phyloP scores from a whole-genome alignment of 1,140 invertebrate genomes.

The Philopotamus ludificatus region DNA sequence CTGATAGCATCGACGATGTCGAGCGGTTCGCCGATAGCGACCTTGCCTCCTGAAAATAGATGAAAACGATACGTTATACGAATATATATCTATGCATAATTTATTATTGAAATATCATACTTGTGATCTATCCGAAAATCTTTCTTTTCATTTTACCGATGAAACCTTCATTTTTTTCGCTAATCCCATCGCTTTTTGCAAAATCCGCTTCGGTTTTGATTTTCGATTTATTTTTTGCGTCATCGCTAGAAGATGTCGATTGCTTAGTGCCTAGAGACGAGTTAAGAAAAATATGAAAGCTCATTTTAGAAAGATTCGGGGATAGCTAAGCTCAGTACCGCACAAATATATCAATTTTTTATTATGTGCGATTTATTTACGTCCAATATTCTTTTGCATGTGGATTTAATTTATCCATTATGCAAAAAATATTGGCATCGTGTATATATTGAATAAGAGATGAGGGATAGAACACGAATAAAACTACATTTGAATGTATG shows the following conservation, averaged over 20 bases:
- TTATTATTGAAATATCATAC: background rate
- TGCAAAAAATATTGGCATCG: too few species aligned
- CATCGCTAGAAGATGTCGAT: background rate
- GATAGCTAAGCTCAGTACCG: too few species aligned
- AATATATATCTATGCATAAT: background rate
- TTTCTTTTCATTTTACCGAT: conserved; percentile 33
- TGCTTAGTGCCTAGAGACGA: background rate
- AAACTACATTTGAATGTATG: too few species aligned
- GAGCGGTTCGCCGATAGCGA: conserved; percentile 58
- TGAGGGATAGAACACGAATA: too few species aligned
- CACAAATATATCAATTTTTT: too few species aligned
- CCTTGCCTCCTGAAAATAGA: conserved; percentile 61
- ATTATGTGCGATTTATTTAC: too few species aligned
- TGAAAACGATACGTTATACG: background rate
- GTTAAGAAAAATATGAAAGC: background rate
- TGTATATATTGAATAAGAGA: too few species aligned
- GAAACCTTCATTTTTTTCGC: conserved; percentile 30
- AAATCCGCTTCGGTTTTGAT: background rate
- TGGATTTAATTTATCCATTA: too few species aligned
- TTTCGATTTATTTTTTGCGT: conserved; percentile 1
- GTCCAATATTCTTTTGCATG: too few species aligned
- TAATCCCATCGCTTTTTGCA: background rate
- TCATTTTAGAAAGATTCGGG: background rate
- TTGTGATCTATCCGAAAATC: conserved; percentile 26
- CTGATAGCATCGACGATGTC: conserved; percentile 62